Evolutionary conservation across 2,113 vertebrate genomes (phyloP), one percentile per base, ranked within the genome.

Genomic region (Ahaetulla prasina): DNA sequence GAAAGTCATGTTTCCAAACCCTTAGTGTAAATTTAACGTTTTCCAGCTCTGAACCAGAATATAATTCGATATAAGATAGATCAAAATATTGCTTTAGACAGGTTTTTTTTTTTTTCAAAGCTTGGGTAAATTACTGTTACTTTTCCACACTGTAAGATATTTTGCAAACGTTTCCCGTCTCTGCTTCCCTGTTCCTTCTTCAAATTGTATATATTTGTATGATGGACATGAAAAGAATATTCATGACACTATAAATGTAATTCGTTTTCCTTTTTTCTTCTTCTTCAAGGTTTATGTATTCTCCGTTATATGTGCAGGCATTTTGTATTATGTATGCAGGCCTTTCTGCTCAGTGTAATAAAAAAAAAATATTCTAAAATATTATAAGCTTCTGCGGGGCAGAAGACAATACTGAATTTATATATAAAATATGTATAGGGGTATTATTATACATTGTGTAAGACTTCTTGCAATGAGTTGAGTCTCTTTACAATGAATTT

Each of bases 321-420:
- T 97, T 97, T 97, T 97, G 95, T 97, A 94, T 96, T 97, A 95
- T 96, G 96, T 96, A 95, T 97, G 89, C 96, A 97, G 97, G 95
- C 68, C 95, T 97, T 97, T 97, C 97, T 96, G 94, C 97, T 97
- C 95, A 95, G 97, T 97, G 96, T 97, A 96, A 94, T 95, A 95
- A 95, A 95, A 95, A 95, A 95, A 95, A 97, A 95, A 94, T 96
- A 96, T 96, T 95, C 92, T 97, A 96, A 97, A 97, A 94, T 97
- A 97, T 97, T 96, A 95, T 95, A 96, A 95, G 90, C 96, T 97
- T 98, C 97, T 98, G 98, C 98, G 93, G 97, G 98, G 98, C 98
- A 98, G 97, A 97, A 97, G 96, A 68, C 85, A 85, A 93, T 94
- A 95, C n/a, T 94, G 94, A 96, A 95, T 95, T 96, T 97, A 97